Percentiles rank a stretch among this genome's conserved stretches.
Evolutionary conservation across 1,140 invertebrate genomes (phyloP).

Genomic region (Sminthurinus signatus): DNA sequence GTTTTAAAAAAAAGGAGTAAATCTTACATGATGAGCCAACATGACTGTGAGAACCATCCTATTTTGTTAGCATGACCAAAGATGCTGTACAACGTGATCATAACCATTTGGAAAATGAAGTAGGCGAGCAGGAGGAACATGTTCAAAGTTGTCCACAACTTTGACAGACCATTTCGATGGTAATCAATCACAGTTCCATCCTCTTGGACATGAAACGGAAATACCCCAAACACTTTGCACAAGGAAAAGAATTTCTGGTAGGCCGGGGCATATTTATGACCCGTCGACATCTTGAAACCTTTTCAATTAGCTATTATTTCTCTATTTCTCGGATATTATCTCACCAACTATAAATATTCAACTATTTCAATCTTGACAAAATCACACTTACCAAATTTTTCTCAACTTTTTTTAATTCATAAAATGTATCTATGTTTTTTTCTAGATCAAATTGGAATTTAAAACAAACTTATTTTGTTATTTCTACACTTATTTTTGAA

Average conservation of each 20-base stretch:
- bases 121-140: slow-evolving; percentile 27
- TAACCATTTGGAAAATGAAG: slow-evolving; percentile 36
- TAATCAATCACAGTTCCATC: slow-evolving; percentile 39
- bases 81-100: slow-evolving; percentile 37
- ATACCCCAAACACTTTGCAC: slow-evolving; percentile 30
- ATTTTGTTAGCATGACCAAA: slow-evolving; percentile 36
- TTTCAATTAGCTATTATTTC: not conserved
- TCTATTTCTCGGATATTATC: too few relatives aligned
- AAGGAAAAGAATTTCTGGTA: slow-evolving; percentile 39
- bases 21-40: slow-evolving; percentile 42
- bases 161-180: slow-evolving; percentile 32
- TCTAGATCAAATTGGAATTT: too few relatives aligned
- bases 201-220: slow-evolving; percentile 38
- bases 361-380: too few relatives aligned
- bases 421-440: too few relatives aligned
- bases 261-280: slow-evolving; percentile 23
- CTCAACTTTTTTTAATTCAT: too few relatives aligned
- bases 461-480: too few relatives aligned
- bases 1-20: too few relatives aligned
- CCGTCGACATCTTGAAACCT: slow-evolving; percentile 22
- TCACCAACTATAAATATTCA: too few relatives aligned
- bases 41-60: slow-evolving; percentile 38
- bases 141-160: slow-evolving; percentile 33
- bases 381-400: too few relatives aligned
- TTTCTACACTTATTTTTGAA: too few relatives aligned